Percentiles rank a stretch among this genome's conserved stretches.
phyloP scores from a whole-genome alignment of 2,113 vertebrate species.

The Platycercus adscitus region DNA sequence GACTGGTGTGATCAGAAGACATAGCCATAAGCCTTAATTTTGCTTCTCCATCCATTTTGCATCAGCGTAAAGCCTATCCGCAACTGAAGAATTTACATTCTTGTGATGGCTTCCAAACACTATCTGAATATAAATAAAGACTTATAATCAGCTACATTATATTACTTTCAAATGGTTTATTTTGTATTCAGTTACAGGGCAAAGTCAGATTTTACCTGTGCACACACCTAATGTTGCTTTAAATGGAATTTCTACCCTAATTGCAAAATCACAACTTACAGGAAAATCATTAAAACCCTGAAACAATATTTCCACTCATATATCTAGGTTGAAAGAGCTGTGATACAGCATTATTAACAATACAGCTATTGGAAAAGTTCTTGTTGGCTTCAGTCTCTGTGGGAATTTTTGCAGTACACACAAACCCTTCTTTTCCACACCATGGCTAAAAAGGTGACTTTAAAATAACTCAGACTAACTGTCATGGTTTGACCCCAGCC shows the following conservation, averaged over 20 bases:
- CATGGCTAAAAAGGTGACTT: conserved; percentile 1
- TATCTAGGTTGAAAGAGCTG: background rate
- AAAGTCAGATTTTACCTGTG: background rate
- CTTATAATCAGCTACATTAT: background rate
- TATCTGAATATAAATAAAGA: background rate
- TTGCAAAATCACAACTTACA: background rate
- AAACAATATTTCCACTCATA: background rate
- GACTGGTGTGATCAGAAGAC: background rate
- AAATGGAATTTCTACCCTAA: background rate
- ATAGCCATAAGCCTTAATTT: background rate
- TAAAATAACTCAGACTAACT: background rate
- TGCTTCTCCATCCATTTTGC: background rate
- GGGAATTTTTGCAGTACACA: background rate
- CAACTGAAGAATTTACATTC: background rate
- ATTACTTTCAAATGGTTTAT: background rate
- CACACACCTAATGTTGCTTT: background rate
- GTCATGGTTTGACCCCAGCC: background rate
- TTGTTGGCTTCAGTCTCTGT: background rate
- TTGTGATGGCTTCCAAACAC: background rate
- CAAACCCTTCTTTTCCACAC: conserved; percentile 28
- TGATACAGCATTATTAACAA: background rate
- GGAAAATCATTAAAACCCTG: background rate
- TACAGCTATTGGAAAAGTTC: background rate
- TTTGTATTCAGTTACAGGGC: background rate
- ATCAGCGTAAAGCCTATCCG: background rate